A percentile compares a stretch with the other conserved stretches of the same genome.
Evolutionary conservation across 2,888 invertebrate species (phyloP).

Genomic region (Caenorhabditis panamensis): DNA sequence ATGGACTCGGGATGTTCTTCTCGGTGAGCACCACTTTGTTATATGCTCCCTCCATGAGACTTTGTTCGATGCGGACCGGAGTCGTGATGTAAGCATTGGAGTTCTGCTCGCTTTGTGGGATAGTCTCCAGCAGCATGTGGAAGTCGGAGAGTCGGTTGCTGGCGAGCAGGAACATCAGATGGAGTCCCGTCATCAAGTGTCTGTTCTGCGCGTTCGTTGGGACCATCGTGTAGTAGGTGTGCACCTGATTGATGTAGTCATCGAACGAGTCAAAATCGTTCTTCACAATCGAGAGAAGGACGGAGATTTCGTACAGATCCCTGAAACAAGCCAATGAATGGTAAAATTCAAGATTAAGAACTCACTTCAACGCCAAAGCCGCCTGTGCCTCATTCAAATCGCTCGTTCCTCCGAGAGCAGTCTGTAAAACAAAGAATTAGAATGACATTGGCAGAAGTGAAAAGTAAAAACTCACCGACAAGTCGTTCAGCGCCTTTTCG

Average conservation of each 20-base stretch:
- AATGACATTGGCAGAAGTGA: conserved; percentile 11
- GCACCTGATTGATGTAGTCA: conserved; percentile 96
- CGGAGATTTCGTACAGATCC: conserved; percentile 95
- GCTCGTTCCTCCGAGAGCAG: conserved; percentile 10
- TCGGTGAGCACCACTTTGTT: conserved; percentile 94
- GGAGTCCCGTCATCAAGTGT: conserved; percentile 94
- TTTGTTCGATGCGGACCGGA: conserved; percentile 96
- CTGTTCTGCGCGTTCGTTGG: conserved; percentile 90
- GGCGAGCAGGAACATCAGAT: conserved; percentile 92
- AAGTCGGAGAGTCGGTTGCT: conserved; percentile 95
- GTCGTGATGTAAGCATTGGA: conserved; percentile 94
- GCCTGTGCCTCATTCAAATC: conserved; percentile 43
- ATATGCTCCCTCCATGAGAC: conserved; percentile 98
- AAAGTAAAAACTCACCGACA: conserved; percentile 61
- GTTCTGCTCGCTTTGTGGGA: conserved; percentile 93
- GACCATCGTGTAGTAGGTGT: conserved; percentile 92
- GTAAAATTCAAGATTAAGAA: neutral
- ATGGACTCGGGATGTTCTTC: conserved; percentile 95
- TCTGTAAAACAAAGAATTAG: conserved; percentile 16
- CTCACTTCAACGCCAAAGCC: conserved; percentile 44
- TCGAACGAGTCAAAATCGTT: conserved; percentile 97
- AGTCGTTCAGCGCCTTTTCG: conserved; percentile 64
- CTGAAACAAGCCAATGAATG: conserved; percentile 82
- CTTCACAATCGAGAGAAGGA: conserved; percentile 93
- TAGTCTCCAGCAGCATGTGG: conserved; percentile 91